Evolutionary conservation across 2,888 invertebrate genomes (phyloP).

Genomic region (Euphydryas editha): DNA sequence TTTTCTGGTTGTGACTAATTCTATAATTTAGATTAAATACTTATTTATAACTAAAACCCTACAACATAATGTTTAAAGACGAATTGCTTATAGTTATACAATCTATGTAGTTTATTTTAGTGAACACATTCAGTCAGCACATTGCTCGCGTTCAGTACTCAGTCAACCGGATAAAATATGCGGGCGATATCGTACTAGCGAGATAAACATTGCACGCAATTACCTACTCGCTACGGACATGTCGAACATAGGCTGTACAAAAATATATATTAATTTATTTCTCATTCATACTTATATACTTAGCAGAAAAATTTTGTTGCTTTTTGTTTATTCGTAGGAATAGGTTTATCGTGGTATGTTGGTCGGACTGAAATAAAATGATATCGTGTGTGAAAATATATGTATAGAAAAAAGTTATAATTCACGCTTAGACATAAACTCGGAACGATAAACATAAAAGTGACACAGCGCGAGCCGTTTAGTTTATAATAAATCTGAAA

Average conservation of each 20-base stretch:
- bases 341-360: too few species aligned
- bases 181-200: constrained; percentile 26
- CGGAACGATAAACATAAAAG: too few species aligned
- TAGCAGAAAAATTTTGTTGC: not conserved
- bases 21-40: too few species aligned
- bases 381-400: too few species aligned
- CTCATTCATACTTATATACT: not conserved
- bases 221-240: constrained; percentile 9
- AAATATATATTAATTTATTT: not conserved
- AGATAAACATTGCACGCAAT: constrained; percentile 20
- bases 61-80: not conserved
- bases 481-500: too few species aligned
- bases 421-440: too few species aligned
- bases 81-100: not conserved
- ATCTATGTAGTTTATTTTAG: constrained; percentile 22
- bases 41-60: too few species aligned
- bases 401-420: too few species aligned
- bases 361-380: too few species aligned
- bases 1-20: too few species aligned
- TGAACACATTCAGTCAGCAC: constrained; percentile 16
- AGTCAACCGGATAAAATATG: constrained; percentile 31
- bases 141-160: constrained; percentile 23
- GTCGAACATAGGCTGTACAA: not conserved
- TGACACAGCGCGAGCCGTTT: too few species aligned
- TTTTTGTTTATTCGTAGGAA: too few species aligned